Conservation (phyloP, 2,797 vertebrate species). For the Cryptoblepharus egeriae region DNA sequence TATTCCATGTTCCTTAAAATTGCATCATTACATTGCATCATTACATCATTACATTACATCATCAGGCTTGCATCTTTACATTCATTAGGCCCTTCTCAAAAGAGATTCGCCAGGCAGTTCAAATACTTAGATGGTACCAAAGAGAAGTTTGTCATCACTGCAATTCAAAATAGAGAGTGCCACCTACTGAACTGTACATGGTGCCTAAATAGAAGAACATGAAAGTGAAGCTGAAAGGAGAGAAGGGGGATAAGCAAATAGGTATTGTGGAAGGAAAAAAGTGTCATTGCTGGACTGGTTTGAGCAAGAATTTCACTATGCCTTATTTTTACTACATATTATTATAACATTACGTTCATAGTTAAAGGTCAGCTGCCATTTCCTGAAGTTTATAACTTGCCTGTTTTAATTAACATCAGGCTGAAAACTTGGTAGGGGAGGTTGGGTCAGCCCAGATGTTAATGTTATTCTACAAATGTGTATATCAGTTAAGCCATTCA, state of each 20-base stretch:
- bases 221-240: background rate
- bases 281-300: constrained; percentile 70
- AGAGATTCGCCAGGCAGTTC: constrained; percentile 2
- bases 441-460: constrained; percentile 80
- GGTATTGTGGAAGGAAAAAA: constrained; percentile 67
- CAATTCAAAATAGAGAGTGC: background rate
- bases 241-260: background rate
- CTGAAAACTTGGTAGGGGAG: constrained; percentile 78
- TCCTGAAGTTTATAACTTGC: constrained; percentile 85
- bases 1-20: no score
- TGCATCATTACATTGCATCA: no score
- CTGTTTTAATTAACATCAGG: constrained; percentile 85
- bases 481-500: constrained; percentile 71
- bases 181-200: constrained; percentile 15
- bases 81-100: background rate
- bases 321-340: constrained; percentile 80
- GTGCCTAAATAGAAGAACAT: background rate
- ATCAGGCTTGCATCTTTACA: no score
- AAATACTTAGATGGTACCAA: background rate
- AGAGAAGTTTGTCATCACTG: background rate
- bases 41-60: no score
- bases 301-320: constrained; percentile 71
- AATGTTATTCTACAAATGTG: constrained; percentile 81
- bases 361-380: constrained; percentile 84
- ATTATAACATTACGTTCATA: constrained; percentile 82